Conservation (phyloP, 2,113 vertebrate species). For the Cavia porcellus region DNA sequence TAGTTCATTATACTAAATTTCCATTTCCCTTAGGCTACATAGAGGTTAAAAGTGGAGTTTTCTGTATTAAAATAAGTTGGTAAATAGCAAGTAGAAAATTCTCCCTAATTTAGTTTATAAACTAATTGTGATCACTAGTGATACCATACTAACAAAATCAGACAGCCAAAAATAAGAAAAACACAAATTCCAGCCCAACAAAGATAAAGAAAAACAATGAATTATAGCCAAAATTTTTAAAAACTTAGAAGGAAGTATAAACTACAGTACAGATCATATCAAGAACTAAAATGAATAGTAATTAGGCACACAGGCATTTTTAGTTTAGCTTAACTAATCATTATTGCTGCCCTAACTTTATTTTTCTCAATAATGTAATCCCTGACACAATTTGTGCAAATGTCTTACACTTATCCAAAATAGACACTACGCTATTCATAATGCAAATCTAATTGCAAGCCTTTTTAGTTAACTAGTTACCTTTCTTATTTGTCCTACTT, state of each 20-base stretch:
- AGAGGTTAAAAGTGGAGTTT: slow-evolving; percentile 46
- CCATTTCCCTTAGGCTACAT: neutral
- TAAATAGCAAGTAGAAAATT: slow-evolving; percentile 30
- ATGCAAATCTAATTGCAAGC: slow-evolving; percentile 48
- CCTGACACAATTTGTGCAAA: neutral
- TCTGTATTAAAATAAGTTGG: slow-evolving; percentile 35
- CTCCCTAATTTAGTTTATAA: neutral
- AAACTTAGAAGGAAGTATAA: neutral
- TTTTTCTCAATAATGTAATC: slow-evolving; percentile 41
- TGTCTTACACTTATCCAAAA: neutral
- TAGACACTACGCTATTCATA: slow-evolving; percentile 17
- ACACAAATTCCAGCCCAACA: neutral
- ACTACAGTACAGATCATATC: neutral
- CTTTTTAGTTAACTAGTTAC: neutral
- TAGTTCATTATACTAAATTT: slow-evolving; percentile 37
- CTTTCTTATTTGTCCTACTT: neutral
- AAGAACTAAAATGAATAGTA: neutral
- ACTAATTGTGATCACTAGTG: neutral
- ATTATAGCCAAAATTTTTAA: neutral
- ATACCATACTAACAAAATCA: slow-evolving; percentile 21
- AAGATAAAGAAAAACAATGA: neutral
- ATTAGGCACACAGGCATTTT: neutral
- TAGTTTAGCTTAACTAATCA: neutral
- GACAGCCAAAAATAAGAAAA: slow-evolving; percentile 15
- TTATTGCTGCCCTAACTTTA: slow-evolving; percentile 40